Conservation (phyloP, 2,797 vertebrate species). For the Urosaurus nigricauda region DNA sequence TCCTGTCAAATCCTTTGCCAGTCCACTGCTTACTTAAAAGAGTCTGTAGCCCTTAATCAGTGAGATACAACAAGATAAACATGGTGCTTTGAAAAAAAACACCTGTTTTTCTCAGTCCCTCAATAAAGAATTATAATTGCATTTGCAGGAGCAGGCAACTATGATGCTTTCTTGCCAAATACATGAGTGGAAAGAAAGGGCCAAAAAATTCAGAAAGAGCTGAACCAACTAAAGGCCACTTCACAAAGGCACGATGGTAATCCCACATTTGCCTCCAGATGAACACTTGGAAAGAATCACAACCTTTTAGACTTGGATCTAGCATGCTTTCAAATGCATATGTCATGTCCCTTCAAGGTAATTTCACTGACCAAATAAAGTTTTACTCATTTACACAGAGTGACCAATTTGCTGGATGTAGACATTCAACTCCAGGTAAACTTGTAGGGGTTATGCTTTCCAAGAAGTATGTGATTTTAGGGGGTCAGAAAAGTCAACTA, state of each 20-base stretch:
- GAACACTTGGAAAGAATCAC: neutral
- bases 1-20: constrained; percentile 88
- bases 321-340: neutral
- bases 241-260: neutral
- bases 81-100: neutral
- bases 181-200: neutral
- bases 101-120: too few species aligned
- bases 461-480: neutral
- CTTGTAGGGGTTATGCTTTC: neutral
- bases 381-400: neutral
- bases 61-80: constrained; percentile 46
- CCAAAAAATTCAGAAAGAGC: neutral
- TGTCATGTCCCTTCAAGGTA: neutral
- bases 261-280: neutral
- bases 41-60: constrained; percentile 81
- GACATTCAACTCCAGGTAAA: neutral
- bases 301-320: neutral
- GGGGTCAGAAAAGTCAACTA: neutral
- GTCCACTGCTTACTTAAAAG: constrained; percentile 89
- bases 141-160: neutral
- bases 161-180: neutral
- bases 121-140: neutral
- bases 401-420: too few species aligned
- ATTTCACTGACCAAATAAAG: neutral
- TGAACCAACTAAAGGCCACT: neutral